Conservation (phyloP, 2,888 invertebrate species). For the Chrysolina americana region DNA sequence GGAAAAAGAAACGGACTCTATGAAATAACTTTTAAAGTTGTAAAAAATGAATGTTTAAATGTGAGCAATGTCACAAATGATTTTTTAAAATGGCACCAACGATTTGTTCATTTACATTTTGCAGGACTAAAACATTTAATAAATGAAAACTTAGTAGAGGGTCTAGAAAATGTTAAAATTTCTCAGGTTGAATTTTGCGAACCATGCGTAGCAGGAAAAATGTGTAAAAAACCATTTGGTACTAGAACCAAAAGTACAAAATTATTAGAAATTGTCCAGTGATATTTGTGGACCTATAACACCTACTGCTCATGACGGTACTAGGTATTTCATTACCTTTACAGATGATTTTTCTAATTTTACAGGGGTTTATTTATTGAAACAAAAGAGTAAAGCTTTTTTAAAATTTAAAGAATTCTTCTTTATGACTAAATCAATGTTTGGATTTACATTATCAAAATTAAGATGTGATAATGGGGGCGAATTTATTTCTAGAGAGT, state of each 20-base stretch:
- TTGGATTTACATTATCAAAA: background rate
- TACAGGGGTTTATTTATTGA: constrained; percentile 25
- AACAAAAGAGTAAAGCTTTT: constrained; percentile 30
- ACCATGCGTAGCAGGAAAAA: background rate
- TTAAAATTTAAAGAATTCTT: constrained; percentile 24
- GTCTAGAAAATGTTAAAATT: background rate
- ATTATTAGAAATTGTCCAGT: background rate
- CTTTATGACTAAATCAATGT: constrained; percentile 2
- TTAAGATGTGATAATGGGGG: constrained; percentile 24
- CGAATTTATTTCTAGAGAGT: constrained; percentile 22
- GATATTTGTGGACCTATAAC: background rate
- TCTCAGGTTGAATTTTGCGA: background rate
- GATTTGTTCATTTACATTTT: constrained; percentile 6
- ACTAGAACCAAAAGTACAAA: background rate
- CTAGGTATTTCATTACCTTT: background rate
- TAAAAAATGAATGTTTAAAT: background rate
- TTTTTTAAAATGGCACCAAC: constrained; percentile 5
- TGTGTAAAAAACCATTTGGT: background rate
- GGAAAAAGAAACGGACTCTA: background rate
- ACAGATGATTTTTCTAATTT: constrained; percentile 30
- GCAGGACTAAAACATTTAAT: background rate
- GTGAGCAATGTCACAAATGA: background rate
- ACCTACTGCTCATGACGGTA: background rate
- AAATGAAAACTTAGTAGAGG: background rate
- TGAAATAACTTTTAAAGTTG: background rate